Conservation (phyloP, 1,140 invertebrate species). For the Hetaerina americana region DNA sequence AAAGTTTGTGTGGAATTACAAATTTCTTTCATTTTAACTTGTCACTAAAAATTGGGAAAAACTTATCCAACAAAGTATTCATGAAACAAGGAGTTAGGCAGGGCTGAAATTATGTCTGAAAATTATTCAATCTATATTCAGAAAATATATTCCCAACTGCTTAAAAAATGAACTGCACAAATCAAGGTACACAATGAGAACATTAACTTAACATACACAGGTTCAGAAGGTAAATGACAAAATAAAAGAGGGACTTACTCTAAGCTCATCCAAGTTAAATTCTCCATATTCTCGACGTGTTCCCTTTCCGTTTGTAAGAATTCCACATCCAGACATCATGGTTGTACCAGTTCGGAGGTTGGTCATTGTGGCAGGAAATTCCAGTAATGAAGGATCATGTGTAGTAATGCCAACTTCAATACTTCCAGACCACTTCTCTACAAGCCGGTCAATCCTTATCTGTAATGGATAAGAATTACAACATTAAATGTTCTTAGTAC, state of each 20-base stretch:
- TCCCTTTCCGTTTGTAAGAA: constrained; percentile 86
- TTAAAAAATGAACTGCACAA: neutral
- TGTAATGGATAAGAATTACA: constrained; percentile 24
- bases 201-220: neutral
- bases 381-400: constrained; percentile 75
- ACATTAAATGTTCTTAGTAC: too few relatives aligned
- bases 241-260: constrained; percentile 35
- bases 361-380: constrained; percentile 94
- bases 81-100: too few relatives aligned
- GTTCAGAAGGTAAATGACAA: neutral
- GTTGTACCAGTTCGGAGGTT: constrained; percentile 90
- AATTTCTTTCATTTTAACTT: too few relatives aligned
- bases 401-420: constrained; percentile 91
- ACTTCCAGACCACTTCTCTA: constrained; percentile 86
- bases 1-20: too few relatives aligned
- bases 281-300: constrained; percentile 84
- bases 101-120: too few relatives aligned
- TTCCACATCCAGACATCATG: constrained; percentile 95
- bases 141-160: constrained; percentile 6
- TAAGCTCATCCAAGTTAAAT: constrained; percentile 86
- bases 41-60: too few relatives aligned
- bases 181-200: neutral
- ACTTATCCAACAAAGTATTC: too few relatives aligned
- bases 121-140: too few relatives aligned
- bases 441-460: constrained; percentile 77